Evolutionary conservation across 1,140 invertebrate genomes (phyloP).

Genomic region (Paraescarpia echinospica): DNA sequence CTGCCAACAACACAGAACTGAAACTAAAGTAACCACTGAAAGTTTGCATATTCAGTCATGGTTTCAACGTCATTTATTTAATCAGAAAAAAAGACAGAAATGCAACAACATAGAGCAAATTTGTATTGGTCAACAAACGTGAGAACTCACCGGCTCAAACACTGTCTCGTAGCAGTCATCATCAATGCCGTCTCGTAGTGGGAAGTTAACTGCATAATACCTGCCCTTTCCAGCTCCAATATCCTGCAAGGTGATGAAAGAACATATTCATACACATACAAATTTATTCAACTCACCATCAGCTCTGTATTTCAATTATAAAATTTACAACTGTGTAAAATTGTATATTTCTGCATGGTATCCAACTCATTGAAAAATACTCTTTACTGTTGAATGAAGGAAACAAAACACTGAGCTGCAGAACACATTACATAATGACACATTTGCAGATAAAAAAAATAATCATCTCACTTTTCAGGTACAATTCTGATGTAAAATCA

Average conservation of each 20-base stretch:
- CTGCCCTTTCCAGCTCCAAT: conserved; percentile 98
- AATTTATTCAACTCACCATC: not conserved
- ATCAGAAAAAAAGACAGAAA: not conserved
- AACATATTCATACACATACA: not conserved
- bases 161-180: conserved; percentile 97
- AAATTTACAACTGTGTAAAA: not conserved
- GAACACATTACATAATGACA: not conserved
- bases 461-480: not conserved
- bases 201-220: conserved; percentile 99
- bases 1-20: conserved; percentile 46
- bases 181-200: conserved; percentile 96
- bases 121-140: not conserved
- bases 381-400: not conserved
- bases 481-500: not conserved
- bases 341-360: not conserved
- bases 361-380: not conserved
- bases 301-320: not conserved
- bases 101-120: not conserved
- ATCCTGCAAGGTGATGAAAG: conserved; percentile 65
- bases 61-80: not conserved
- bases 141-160: conserved; percentile 77
- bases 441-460: not conserved
- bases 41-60: not conserved
- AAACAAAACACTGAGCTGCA: not conserved
- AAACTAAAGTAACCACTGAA: not conserved